A percentile compares a stretch with the other conserved stretches of the same genome.
These are phyloP conservation scores for Urophycis tenuis DNA, from an alignment of 2,797 vertebrate species.

Conservation along the genomic window DNA sequence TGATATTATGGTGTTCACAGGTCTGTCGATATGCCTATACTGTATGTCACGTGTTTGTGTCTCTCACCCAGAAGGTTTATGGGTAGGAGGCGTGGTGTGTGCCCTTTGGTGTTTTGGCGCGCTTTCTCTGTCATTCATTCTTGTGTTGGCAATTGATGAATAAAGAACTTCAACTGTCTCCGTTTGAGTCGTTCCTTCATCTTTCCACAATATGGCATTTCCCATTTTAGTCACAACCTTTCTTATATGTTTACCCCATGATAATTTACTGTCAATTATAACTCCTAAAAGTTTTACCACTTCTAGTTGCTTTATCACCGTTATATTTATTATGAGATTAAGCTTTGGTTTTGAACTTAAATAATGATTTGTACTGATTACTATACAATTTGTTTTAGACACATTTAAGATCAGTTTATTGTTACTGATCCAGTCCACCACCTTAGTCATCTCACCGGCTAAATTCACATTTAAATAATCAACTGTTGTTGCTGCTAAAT, in stretches of 20 bases:
- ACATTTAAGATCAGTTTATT: constrained; percentile 3
- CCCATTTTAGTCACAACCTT: neutral
- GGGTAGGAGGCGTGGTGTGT: no score
- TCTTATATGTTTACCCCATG: neutral
- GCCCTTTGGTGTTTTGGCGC: no score
- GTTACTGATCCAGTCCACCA: neutral
- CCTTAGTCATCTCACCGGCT: neutral
- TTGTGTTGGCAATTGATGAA: no score
- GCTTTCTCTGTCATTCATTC: no score
- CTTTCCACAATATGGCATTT: no score
- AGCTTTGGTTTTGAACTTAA: neutral
- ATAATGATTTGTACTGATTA: neutral
- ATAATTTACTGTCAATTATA: neutral
- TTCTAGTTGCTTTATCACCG: neutral
- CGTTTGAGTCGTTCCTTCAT: no score
- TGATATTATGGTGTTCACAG: no score
- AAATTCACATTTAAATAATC: neutral
- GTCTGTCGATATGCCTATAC: no score
- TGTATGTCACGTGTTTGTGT: no score
- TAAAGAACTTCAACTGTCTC: no score
- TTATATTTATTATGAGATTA: neutral
- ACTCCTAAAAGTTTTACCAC: neutral
- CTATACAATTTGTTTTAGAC: neutral
- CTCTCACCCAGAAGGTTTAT: no score
- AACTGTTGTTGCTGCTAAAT: neutral